Conservation (phyloP, 2,888 invertebrate genomes). For the Eupsilia transversa region DNA sequence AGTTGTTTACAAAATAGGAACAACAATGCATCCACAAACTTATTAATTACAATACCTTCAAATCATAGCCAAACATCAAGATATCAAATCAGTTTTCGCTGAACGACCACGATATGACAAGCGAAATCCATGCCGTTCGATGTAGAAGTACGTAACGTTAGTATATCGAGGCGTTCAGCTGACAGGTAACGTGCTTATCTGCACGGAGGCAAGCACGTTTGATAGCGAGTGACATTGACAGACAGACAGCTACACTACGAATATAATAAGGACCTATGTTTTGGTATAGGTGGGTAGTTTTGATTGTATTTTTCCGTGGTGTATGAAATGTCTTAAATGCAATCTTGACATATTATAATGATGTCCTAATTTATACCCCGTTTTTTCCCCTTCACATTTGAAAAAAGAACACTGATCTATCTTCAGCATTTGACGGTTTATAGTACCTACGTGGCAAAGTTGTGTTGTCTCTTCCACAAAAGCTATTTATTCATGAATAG, state of each 20-base stretch:
- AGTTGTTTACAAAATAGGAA: not conserved
- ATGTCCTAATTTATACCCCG: too few species aligned
- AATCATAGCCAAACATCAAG: not conserved
- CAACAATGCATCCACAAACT: not conserved
- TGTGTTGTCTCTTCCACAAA: too few species aligned
- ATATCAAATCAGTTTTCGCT: constrained; percentile 42
- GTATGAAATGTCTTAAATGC: too few species aligned
- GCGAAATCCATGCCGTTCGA: constrained; percentile 48
- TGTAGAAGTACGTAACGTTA: constrained; percentile 37
- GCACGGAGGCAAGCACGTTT: constrained; percentile 57
- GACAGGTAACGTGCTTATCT: constrained; percentile 71
- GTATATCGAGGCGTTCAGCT: constrained; percentile 61
- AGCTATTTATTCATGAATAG: too few species aligned
- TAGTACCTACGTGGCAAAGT: too few species aligned
- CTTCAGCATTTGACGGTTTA: too few species aligned
- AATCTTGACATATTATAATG: too few species aligned
- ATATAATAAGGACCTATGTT: constrained; percentile 27
- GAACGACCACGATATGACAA: constrained; percentile 49
- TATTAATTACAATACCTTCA: not conserved
- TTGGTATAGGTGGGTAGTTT: not conserved
- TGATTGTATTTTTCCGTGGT: not conserved
- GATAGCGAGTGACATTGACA: constrained; percentile 59
- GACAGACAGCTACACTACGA: constrained; percentile 39
- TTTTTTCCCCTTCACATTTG: too few species aligned
- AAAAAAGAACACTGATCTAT: too few species aligned